Evolutionary conservation across 2,888 invertebrate species (phyloP).

Genomic region (Pycnomerus fuliginosus): DNA sequence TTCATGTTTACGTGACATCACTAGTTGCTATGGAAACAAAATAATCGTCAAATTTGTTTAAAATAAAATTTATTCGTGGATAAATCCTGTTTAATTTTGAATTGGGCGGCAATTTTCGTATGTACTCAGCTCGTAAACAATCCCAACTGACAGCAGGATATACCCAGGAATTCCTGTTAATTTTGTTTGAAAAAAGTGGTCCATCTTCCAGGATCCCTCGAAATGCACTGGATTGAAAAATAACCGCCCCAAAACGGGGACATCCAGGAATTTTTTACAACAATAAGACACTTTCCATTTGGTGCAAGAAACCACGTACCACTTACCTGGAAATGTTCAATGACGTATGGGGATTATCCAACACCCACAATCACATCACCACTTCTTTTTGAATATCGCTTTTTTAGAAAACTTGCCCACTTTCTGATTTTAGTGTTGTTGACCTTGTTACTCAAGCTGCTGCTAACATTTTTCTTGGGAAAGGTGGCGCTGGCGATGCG

Average conservation of each 20-base stretch:
- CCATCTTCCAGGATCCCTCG: too few species aligned
- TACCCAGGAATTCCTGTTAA: too few species aligned
- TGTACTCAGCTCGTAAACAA: slow-evolving; percentile 47
- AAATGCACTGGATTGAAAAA: too few species aligned
- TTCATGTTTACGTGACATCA: too few species aligned
- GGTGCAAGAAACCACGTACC: background rate
- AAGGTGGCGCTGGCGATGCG: slow-evolving; percentile 30
- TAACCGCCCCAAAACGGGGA: too few species aligned
- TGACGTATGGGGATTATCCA: background rate
- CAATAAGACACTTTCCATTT: slow-evolving; percentile 8
- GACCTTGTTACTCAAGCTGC: slow-evolving; percentile 54
- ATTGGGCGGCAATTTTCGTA: slow-evolving; percentile 42
- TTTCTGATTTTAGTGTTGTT: slow-evolving; percentile 45
- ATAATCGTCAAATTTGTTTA: too few species aligned
- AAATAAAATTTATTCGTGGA: background rate
- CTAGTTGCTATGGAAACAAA: too few species aligned
- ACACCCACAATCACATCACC: slow-evolving; percentile 35
- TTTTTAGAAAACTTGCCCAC: slow-evolving; percentile 31
- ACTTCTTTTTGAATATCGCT: slow-evolving; percentile 22
- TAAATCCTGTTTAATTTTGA: slow-evolving; percentile 28
- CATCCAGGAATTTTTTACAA: slow-evolving; percentile 8
- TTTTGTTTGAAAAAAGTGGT: too few species aligned
- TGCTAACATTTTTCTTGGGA: slow-evolving; percentile 45
- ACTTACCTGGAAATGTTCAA: slow-evolving; percentile 8
- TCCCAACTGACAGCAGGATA: slow-evolving; percentile 43